Evolutionary conservation across 2,113 vertebrate species (phyloP), one percentile per base, ranked within the genome.

Genomic region (Mus spicilegus): DNA sequence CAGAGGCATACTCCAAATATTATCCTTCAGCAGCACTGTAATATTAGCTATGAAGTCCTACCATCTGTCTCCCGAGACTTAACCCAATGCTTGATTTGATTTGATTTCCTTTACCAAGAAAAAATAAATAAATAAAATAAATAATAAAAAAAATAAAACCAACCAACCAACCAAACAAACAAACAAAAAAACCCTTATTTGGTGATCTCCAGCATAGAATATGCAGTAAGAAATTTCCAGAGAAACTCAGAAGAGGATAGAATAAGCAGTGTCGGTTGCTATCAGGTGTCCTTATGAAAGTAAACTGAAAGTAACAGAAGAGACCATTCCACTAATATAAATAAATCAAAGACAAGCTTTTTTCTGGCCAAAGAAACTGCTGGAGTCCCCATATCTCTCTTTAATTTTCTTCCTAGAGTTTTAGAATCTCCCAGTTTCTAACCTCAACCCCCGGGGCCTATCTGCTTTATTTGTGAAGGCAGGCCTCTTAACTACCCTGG

Each of bases 11-110:
- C 76, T 80, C 82, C 93, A 93, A 92, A 95, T 58, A 14, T 33
- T 33, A 93, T 39, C 88, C 76, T 96, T 95, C 92, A 96, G 87
- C 97, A 93, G n/a, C 46, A 89, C 88, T 65, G 87, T 95, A 96
- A 95, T 96, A 96, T 94, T 17, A 10, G 96, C 61, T 95, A 87
- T 76, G 92, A 91, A 93, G 63, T 87, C 95, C 90, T 93, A 97
- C 54, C 77, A 78, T 22, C 84, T 94, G 91, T 81, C 96, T 78
- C 95, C 84, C 75, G 72, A 86, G 56, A 96, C 89, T 95, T 82
- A 87, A 77, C 20, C 69, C 95, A 95, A 56, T n/a, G 69, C 67
- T 87, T 88, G 33, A 90, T 90, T 70, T 91, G 54, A 86, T 19
- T 49, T 90, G 58, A 82, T n/a, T 75, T 19, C 30, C 72, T 70